A percentile compares a stretch with the other conserved stretches of the same genome.
phyloP scores from a whole-genome alignment of 2,888 invertebrate genomes.

The Minunthozetes semirufus region DNA sequence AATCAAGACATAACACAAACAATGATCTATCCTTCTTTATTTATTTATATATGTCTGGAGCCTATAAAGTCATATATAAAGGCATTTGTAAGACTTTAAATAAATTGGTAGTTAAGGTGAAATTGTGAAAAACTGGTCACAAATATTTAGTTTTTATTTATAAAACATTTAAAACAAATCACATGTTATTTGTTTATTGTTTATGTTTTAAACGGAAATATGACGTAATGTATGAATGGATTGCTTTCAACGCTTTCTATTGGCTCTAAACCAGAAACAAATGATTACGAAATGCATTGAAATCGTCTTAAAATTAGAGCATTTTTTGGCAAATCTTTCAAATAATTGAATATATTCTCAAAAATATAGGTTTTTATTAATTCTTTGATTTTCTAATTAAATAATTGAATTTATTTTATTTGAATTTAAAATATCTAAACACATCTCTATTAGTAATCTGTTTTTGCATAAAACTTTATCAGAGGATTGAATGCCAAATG shows the following conservation, averaged over 20 bases:
- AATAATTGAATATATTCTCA: neutral
- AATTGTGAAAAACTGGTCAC: too few relatives aligned
- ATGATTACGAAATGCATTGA: conserved; percentile 6
- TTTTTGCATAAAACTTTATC: neutral
- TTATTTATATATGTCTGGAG: too few relatives aligned
- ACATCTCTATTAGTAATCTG: neutral
- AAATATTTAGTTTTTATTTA: neutral
- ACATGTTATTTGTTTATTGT: neutral
- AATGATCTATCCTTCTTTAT: neutral
- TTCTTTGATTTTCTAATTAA: too few relatives aligned
- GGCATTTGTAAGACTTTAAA: too few relatives aligned
- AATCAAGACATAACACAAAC: neutral
- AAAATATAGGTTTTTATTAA: neutral
- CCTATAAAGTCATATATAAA: too few relatives aligned
- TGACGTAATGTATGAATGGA: neutral
- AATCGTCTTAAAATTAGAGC: neutral
- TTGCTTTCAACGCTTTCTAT: neutral
- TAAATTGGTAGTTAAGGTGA: too few relatives aligned
- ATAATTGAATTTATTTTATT: too few relatives aligned
- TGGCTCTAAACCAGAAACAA: neutral
- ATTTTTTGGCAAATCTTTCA: neutral
- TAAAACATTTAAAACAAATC: neutral
- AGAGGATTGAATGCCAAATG: neutral
- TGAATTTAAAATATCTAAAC: too few relatives aligned
- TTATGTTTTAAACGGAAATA: neutral